A percentile compares a stretch with the other conserved stretches of the same genome.
Evolutionary conservation across 2,888 invertebrate genomes (phyloP).

Genomic region (Iselma pallidipennis): DNA sequence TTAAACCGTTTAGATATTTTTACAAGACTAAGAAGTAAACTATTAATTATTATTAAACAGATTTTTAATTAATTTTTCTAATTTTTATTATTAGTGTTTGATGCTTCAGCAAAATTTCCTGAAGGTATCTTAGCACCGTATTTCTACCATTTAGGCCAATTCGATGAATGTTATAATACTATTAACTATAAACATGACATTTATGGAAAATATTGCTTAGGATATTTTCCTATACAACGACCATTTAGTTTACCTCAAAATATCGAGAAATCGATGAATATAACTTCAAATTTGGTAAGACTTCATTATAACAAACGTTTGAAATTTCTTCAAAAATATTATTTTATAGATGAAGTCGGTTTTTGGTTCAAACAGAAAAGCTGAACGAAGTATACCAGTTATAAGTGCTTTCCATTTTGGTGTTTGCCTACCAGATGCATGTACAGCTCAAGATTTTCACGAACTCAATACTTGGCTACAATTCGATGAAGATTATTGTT

Average conservation of each 20-base stretch:
- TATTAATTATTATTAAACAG: not conserved
- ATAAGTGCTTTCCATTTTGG: slow-evolving; percentile 6
- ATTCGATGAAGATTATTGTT: slow-evolving; percentile 12
- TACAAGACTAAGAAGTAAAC: not conserved
- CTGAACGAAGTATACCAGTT: not conserved
- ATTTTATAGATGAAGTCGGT: not conserved
- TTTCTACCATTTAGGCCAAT: not conserved
- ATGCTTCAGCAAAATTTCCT: not conserved
- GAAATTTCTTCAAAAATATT: slow-evolving; percentile 1
- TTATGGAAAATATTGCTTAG: slow-evolving; percentile 22
- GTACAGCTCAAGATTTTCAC: slow-evolving; percentile 12
- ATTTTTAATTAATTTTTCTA: not conserved
- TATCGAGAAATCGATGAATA: not conserved
- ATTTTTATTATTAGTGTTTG: not conserved
- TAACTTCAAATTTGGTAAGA: not conserved
- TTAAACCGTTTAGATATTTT: not conserved
- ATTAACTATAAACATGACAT: not conserved
- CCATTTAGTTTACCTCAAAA: not conserved
- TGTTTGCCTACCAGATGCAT: slow-evolving; percentile 9
- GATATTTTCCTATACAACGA: not conserved
- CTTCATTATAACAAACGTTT: not conserved
- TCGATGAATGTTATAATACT: not conserved
- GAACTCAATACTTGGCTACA: not conserved
- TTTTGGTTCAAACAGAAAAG: not conserved
- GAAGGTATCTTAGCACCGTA: not conserved